Evolutionary conservation across 2,888 invertebrate genomes (phyloP).

Genomic region (Athrips mouffetella): DNA sequence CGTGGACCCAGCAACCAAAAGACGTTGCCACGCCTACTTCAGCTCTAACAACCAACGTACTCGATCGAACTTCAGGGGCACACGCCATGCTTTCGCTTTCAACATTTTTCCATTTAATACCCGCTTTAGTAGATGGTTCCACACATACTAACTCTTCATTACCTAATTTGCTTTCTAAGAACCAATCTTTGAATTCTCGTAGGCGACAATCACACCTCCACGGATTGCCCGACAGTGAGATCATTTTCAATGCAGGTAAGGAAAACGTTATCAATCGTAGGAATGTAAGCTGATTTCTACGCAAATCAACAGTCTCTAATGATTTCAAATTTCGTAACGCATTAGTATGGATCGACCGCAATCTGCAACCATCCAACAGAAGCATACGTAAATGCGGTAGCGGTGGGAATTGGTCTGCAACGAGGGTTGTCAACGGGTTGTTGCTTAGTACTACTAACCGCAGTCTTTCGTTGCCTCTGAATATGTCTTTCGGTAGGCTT

Average conservation of each 20-base stretch:
- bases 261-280: slow-evolving; percentile 80
- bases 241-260: slow-evolving; percentile 86
- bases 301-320: slow-evolving; percentile 87
- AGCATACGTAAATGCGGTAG: slow-evolving; percentile 89
- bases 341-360: slow-evolving; percentile 85
- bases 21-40: slow-evolving; percentile 90
- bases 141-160: slow-evolving; percentile 86
- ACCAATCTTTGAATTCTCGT: slow-evolving; percentile 90
- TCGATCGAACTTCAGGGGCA: slow-evolving; percentile 84
- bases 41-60: slow-evolving; percentile 80
- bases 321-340: slow-evolving; percentile 87
- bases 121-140: slow-evolving; percentile 83
- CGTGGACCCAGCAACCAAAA: slow-evolving; percentile 88
- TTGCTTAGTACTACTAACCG: slow-evolving; percentile 87
- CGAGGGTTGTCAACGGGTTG: slow-evolving; percentile 86
- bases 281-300: slow-evolving; percentile 86
- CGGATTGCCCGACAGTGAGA: slow-evolving; percentile 90
- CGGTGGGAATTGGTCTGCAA: slow-evolving; percentile 88
- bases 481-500: slow-evolving; percentile 86
- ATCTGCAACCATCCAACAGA: slow-evolving; percentile 88
- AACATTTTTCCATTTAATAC: slow-evolving; percentile 87
- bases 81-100: slow-evolving; percentile 89
- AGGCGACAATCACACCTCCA: slow-evolving; percentile 95
- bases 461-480: slow-evolving; percentile 90
- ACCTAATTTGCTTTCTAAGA: slow-evolving; percentile 86